These are phyloP conservation scores for Siniperca undulata DNA, from an alignment of 2,797 vertebrate species.

Conservation along the genomic window DNA sequence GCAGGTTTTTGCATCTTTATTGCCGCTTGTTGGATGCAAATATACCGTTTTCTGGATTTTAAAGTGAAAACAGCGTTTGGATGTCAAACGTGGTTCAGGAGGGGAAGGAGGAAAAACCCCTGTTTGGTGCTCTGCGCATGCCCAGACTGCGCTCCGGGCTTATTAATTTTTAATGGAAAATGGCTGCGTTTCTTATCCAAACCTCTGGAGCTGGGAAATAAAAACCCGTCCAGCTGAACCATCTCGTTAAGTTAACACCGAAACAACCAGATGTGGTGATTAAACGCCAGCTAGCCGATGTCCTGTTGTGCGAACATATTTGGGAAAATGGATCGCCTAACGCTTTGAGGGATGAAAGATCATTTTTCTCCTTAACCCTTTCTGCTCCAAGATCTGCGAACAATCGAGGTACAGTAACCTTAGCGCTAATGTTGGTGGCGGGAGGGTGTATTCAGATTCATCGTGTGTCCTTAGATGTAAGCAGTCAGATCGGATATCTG, in stretches of 20 bases:
- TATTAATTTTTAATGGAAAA: constrained; percentile 89
- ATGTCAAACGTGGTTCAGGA: constrained; percentile 10
- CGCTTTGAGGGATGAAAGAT: constrained; percentile 84
- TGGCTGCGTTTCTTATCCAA: constrained; percentile 87
- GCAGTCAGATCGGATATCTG: not conserved
- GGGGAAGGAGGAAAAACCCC: constrained; percentile 35
- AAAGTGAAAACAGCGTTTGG: constrained; percentile 10
- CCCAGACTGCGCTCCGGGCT: constrained; percentile 73
- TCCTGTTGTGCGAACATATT: constrained; percentile 44
- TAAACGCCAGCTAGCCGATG: constrained; percentile 11
- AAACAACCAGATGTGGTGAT: constrained; percentile 12
- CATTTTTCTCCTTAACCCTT: constrained; percentile 85
- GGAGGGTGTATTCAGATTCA: not conserved
- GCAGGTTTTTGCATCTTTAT: not conserved
- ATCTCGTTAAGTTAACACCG: not conserved
- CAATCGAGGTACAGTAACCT: constrained; percentile 85
- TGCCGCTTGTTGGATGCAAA: not conserved
- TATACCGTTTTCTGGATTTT: not conserved
- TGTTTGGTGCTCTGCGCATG: constrained; percentile 79
- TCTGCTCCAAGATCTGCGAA: constrained; percentile 78
- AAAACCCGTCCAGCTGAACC: constrained; percentile 5
- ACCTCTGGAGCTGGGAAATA: constrained; percentile 76
- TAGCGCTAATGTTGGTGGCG: not conserved
- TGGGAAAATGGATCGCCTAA: constrained; percentile 69
- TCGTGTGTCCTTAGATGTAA: not conserved